Evolutionary conservation across 2,113 vertebrate genomes (phyloP), one percentile per base, ranked within the genome.

Genomic region (Engraulis encrasicolus): DNA sequence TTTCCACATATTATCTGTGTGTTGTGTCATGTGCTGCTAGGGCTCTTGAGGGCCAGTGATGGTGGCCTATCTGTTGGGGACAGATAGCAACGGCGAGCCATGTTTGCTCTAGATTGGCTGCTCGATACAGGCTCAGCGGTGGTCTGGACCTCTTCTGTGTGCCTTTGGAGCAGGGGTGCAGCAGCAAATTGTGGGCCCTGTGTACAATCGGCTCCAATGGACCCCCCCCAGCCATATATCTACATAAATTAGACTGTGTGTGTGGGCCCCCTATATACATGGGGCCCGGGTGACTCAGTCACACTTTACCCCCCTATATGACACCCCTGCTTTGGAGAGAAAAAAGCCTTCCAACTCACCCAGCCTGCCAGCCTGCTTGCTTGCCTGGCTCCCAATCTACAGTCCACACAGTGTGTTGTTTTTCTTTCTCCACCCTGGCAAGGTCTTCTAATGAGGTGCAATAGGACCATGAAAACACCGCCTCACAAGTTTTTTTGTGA

Each of bases 401-500:
- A 74, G 66, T 74, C 11, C 66, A 74, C 66, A 12, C 66, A 5
- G 27, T 1, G 27, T 74, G 27, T 1, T n/a, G n/a, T n/a, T n/a
- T n/a, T n/a, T n/a, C n/a, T 71, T 74, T 74, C 31, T 27, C 58
- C 58, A 66, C 23, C n/a, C 23, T 2, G 58, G 58, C 66, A 36
- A n/a, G 58, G 31, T 66, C 58, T 66, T 31, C 58, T 66, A 36
- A 74, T 31, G 23, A 74, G 66, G 66, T 36, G 66, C 66, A 74
- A 11, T 23, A 31, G 66, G 31, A 74, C 66, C 14, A 74, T 15
- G 15, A 34, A 74, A 34, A 14, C 66, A 27, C 19, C n/a, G 1
- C 19, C 31, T 1, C 11, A 34, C 27, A 34, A n/a, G 12, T 31
- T 34, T 71, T 31, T 31, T 71, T 74, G 31, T 61, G n/a, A 23